Percentiles rank a stretch among this genome's conserved stretches.
These are phyloP conservation scores for Calameuta filiformis DNA, from an alignment of 2,888 invertebrate species.

Conservation along the genomic window DNA sequence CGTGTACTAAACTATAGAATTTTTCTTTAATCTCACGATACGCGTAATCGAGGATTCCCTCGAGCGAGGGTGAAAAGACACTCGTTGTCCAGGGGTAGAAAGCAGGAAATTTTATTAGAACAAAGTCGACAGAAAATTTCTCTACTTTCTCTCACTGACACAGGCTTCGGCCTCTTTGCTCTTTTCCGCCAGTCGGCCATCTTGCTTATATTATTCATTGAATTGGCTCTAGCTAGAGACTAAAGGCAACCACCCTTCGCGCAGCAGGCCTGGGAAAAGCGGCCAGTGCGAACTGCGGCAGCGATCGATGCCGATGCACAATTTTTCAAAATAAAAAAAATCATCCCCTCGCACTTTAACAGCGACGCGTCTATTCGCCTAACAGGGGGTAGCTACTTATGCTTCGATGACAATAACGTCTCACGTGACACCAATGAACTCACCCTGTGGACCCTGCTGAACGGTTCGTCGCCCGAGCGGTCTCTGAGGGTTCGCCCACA, in stretches of 20 bases:
- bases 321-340: not conserved
- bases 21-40: not conserved
- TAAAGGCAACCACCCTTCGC: not conserved
- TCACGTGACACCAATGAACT: not conserved
- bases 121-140: not conserved
- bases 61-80: not conserved
- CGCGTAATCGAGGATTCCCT: not conserved
- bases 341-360: not conserved
- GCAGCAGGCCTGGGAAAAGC: too few relatives aligned
- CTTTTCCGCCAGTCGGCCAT: not conserved
- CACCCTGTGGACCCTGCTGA: not conserved
- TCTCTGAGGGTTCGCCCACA: not conserved
- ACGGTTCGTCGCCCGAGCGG: not conserved
- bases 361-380: not conserved
- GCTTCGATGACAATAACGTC: not conserved
- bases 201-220: slow-evolving; percentile 1
- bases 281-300: not conserved
- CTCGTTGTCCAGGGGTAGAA: not conserved
- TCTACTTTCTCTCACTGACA: not conserved
- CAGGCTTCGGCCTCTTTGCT: not conserved
- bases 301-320: not conserved
- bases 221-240: not conserved
- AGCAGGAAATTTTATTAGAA: not conserved
- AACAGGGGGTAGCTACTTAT: not conserved
- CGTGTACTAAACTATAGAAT: not conserved